Percentiles rank a stretch among this genome's conserved stretches.
phyloP scores from a whole-genome alignment of 2,113 vertebrate species.

The mouse (Mus musculus) region DNA sequence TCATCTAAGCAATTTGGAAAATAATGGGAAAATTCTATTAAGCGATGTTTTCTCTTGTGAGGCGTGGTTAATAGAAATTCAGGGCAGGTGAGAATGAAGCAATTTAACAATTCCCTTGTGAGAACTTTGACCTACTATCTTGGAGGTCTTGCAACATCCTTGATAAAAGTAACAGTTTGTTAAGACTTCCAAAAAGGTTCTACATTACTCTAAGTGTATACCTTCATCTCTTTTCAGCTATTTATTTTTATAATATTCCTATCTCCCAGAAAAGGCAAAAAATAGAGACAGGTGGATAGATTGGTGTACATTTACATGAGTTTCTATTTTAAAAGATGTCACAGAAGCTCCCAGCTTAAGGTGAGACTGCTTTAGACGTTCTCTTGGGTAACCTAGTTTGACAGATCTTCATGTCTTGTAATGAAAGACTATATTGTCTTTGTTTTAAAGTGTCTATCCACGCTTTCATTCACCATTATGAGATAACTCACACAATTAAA shows the following conservation, averaged over 20 bases:
- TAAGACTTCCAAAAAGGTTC: neutral
- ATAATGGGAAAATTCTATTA: constrained; percentile 68
- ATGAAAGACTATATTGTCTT: neutral
- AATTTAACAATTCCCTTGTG: constrained; percentile 69
- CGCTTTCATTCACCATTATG: neutral
- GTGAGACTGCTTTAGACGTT: neutral
- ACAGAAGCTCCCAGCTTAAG: neutral
- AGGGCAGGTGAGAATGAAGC: constrained; percentile 68
- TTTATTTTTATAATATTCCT: constrained; percentile 36
- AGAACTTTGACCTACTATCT: constrained; percentile 70
- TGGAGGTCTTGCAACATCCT: constrained; percentile 41
- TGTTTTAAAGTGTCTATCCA: neutral
- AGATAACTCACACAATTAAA: neutral
- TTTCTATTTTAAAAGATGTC: neutral
- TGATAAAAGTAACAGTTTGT: constrained; percentile 31
- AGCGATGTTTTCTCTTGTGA: constrained; percentile 70
- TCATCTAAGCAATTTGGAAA: constrained; percentile 63
- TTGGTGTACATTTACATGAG: neutral
- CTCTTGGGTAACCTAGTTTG: neutral
- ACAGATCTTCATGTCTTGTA: neutral
- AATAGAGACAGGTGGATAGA: neutral
- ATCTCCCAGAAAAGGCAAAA: neutral
- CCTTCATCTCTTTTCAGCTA: neutral
- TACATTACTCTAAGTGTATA: neutral
- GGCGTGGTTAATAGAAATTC: constrained; percentile 60